These are phyloP conservation scores for Halocynthia aurantium DNA, from an alignment of 23 tunicate genomes.

Conservation along the genomic window DNA sequence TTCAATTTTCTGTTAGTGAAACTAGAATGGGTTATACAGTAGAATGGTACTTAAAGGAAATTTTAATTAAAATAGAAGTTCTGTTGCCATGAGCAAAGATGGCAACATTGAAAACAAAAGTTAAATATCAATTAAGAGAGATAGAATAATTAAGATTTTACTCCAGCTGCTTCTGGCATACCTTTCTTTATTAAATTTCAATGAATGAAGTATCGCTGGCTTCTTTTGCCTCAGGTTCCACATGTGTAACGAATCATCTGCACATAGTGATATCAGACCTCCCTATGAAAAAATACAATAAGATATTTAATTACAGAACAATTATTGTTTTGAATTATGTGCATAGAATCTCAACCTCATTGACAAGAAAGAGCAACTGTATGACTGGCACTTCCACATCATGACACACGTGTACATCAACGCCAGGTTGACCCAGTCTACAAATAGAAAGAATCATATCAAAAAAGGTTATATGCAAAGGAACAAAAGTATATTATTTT, in stretches of 20 bases:
- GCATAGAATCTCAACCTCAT: slow-evolving; percentile 31
- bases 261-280: slow-evolving; percentile 78
- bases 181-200: slow-evolving; percentile 79
- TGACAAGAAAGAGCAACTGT: slow-evolving; percentile 52
- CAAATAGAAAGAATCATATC: background rate
- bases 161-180: too few species aligned
- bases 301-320: background rate
- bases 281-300: slow-evolving; percentile 35
- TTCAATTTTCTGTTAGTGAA: too few species aligned
- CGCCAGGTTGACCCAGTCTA: slow-evolving; percentile 70
- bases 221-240: slow-evolving; percentile 79
- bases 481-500: too few species aligned
- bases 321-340: too few species aligned
- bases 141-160: too few species aligned
- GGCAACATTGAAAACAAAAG: too few species aligned
- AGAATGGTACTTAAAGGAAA: background rate
- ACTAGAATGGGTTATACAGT: background rate
- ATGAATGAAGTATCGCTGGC: slow-evolving; percentile 75
- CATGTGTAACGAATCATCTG: slow-evolving; percentile 68
- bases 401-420: slow-evolving; percentile 55
- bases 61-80: too few species aligned
- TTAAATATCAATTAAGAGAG: too few species aligned
- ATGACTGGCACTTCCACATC: slow-evolving; percentile 48
- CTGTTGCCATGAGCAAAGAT: too few species aligned
- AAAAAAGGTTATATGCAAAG: too few species aligned